Evolutionary conservation across 2,113 vertebrate genomes (phyloP), one percentile per base, ranked within the genome.

Genomic region (Myotis yumanensis): DNA sequence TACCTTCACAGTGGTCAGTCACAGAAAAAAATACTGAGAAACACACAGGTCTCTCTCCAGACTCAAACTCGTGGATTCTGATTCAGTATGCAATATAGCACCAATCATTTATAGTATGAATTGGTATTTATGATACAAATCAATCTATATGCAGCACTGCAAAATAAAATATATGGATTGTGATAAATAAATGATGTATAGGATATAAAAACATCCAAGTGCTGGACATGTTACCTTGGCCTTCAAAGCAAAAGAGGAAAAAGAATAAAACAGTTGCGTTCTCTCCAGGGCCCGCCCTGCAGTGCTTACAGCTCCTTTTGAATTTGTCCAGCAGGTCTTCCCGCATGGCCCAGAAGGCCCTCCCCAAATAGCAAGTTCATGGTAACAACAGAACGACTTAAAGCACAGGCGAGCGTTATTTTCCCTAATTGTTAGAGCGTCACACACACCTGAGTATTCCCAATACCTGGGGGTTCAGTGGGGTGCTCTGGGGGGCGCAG

Each of bases 301-400:
- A 98, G 98, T 98, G 98, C 76, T 97, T 97, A 97, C 98, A 98
- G 98, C 98, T 98, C 98, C 98, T 98, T 98, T 98, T 91, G 98
- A 98, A 98, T 98, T 98, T 98, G 98, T 98, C 98, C 66, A 98
- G 98, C 0, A 98, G 98, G 98, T 86, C 96, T 98, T 96, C 97
- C 28, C 96, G 89, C 0, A 0, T 0, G 0, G 0, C 1, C 84
- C n/a, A 97, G 98, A 98, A 97, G 75, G 57, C 98, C 59, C 10
- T 59, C 22, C 23, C 37, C 6, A 22, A 14, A 14, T 11, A 1
- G 3, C 20, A 6, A n/a, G 69, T 72, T 3, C 12, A 1, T 0
- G 2, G 3, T 2, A 72, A 72, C 3, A 43, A 43, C 3, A 72
- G 71, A 54, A 5, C 16, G 5, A 54, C 52, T 54, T 54, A 4